These are phyloP conservation scores for Upupa epops DNA, from an alignment of 2,113 vertebrate genomes.

Conservation along the genomic window DNA sequence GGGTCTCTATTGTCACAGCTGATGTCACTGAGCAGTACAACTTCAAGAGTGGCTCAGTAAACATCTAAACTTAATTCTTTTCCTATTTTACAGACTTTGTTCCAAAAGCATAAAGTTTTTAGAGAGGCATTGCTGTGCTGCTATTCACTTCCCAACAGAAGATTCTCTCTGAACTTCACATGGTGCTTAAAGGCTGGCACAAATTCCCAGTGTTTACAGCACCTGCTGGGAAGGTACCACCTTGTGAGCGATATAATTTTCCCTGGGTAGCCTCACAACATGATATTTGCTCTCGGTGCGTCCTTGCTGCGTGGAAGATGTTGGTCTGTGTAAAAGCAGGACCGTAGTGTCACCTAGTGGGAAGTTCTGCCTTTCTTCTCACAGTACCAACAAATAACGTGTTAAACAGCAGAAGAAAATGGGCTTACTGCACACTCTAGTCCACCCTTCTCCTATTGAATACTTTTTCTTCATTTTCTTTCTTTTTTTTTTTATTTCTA, in stretches of 20 bases:
- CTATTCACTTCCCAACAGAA: not conserved
- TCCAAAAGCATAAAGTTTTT: not conserved
- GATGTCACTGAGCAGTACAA: not conserved
- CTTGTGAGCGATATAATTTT: not conserved
- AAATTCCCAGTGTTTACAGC: not conserved
- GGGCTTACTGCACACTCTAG: not conserved
- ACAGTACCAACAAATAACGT: not conserved
- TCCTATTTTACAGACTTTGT: not conserved
- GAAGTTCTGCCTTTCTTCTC: not conserved
- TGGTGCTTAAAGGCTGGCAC: not conserved
- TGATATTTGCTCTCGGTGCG: fast-evolving
- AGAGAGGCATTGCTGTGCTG: not conserved
- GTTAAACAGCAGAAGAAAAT: not conserved
- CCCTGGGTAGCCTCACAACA: not conserved
- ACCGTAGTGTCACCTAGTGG: slow-evolving; percentile 37
- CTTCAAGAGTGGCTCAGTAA: not conserved
- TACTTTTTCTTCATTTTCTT: not conserved
- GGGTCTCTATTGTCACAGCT: not conserved
- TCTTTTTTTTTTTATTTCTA: not conserved
- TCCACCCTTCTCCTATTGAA: not conserved
- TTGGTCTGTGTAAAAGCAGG: not conserved
- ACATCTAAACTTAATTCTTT: not conserved
- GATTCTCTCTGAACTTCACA: not conserved
- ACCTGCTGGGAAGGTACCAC: not conserved
- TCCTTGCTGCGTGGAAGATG: not conserved